Percentiles rank a stretch among this genome's conserved stretches.
Conservation (phyloP, 2,113 vertebrate species). For the Dasyurus viverrinus region DNA sequence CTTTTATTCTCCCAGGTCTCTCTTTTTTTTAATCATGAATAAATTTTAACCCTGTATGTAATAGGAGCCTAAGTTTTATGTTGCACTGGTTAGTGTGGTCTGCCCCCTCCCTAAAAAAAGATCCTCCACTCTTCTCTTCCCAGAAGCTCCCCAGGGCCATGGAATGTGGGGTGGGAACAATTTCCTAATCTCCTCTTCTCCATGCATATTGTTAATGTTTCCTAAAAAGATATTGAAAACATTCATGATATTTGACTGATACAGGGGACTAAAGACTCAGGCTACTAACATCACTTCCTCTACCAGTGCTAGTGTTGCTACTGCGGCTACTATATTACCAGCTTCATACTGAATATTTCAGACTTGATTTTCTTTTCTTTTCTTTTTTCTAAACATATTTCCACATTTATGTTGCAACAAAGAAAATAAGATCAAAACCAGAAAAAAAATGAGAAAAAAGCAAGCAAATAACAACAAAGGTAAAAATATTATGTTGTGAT, state of each 20-base stretch:
- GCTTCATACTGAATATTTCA: neutral
- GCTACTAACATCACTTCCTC: neutral
- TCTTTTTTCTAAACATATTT: too few relatives aligned
- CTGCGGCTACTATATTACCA: neutral
- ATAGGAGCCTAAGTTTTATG: neutral
- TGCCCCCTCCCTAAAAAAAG: neutral
- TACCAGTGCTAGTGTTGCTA: neutral
- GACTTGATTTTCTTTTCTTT: neutral
- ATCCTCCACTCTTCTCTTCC: neutral
- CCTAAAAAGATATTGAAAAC: neutral
- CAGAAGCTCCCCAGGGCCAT: neutral
- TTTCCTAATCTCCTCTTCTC: neutral
- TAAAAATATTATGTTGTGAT: too few relatives aligned
- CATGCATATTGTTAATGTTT: neutral
- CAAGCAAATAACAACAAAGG: too few relatives aligned
- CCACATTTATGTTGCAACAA: too few relatives aligned
- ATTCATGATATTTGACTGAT: neutral
- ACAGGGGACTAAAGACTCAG: neutral
- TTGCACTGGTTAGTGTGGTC: neutral
- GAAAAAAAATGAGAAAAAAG: too few relatives aligned
- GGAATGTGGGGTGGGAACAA: neutral
- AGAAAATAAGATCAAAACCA: too few relatives aligned
- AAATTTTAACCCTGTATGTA: neutral
- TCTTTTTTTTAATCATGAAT: neutral
- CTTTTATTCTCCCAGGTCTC: neutral